These are phyloP conservation scores for Lates calcarifer DNA, from an alignment of 2,113 vertebrate species.

Conservation along the genomic window DNA sequence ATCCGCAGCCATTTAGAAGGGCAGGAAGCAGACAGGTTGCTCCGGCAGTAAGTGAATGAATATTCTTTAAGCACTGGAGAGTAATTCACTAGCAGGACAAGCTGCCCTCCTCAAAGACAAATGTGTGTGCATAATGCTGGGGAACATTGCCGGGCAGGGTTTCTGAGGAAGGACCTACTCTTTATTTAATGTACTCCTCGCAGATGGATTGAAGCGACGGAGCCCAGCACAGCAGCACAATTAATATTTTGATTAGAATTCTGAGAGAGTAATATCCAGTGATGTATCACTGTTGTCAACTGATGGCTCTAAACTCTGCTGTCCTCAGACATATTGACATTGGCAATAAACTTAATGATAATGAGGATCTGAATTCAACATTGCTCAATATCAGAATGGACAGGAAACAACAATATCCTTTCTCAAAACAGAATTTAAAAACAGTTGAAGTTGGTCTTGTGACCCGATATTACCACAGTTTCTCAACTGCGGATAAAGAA, in stretches of 20 bases:
- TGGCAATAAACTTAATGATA: slow-evolving; percentile 35
- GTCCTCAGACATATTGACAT: slow-evolving; percentile 46
- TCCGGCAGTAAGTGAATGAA: slow-evolving; percentile 74
- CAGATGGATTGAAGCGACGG: slow-evolving; percentile 59
- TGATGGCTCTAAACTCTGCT: slow-evolving; percentile 44
- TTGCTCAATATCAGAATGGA: background rate
- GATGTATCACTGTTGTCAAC: slow-evolving; percentile 52
- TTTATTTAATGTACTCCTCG: slow-evolving; percentile 73
- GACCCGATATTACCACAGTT: background rate
- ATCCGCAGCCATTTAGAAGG: slow-evolving; percentile 69
- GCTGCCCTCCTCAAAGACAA: slow-evolving; percentile 70
- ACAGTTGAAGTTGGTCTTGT: background rate
- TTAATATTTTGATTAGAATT: slow-evolving; percentile 72
- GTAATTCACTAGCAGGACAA: slow-evolving; percentile 74
- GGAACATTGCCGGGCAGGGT: slow-evolving; percentile 51
- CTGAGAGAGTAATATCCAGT: slow-evolving; percentile 63
- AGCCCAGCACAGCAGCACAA: slow-evolving; percentile 48
- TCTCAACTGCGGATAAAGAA: slow-evolving; percentile 15
- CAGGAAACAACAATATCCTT: slow-evolving; percentile 1
- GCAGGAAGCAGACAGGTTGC: slow-evolving; percentile 68
- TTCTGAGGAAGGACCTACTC: slow-evolving; percentile 57
- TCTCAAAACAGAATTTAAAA: background rate
- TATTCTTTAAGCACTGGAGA: slow-evolving; percentile 72
- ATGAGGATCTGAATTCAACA: background rate
- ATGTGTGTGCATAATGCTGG: slow-evolving; percentile 69